These are phyloP conservation scores for Lycodopsis pacificus DNA, from an alignment of 2,797 vertebrate species.

Conservation along the genomic window DNA sequence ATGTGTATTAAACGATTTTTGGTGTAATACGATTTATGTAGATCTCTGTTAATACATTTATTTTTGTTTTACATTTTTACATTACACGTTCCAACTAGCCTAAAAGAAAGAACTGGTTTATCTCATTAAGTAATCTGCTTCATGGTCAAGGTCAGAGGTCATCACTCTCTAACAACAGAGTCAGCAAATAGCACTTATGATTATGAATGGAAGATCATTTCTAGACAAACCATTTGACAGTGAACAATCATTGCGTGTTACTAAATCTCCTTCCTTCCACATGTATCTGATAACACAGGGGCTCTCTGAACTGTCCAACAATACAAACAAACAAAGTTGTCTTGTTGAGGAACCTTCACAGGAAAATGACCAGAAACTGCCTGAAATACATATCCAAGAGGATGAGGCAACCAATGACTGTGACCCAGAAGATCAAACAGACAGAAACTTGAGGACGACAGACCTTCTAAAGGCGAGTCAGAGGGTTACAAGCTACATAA, in stretches of 20 bases:
- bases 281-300: background rate
- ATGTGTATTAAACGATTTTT: too few species aligned
- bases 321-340: conserved; percentile 23
- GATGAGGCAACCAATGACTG: background rate
- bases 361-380: background rate
- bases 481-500: background rate
- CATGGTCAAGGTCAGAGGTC: background rate
- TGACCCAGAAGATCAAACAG: background rate
- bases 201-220: background rate
- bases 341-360: background rate
- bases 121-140: background rate
- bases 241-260: background rate
- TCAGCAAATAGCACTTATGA: background rate
- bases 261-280: background rate
- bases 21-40: background rate
- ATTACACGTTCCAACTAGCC: background rate
- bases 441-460: background rate
- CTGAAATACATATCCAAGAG: background rate
- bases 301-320: background rate
- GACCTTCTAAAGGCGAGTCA: conserved; percentile 5
- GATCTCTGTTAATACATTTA: background rate
- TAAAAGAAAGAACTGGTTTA: background rate
- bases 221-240: background rate
- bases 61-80: background rate
- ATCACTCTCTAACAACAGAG: background rate